Percentiles rank a stretch among this genome's conserved stretches.
Conservation (phyloP, 2,797 vertebrate species). For the Chiloscyllium punctatum region DNA sequence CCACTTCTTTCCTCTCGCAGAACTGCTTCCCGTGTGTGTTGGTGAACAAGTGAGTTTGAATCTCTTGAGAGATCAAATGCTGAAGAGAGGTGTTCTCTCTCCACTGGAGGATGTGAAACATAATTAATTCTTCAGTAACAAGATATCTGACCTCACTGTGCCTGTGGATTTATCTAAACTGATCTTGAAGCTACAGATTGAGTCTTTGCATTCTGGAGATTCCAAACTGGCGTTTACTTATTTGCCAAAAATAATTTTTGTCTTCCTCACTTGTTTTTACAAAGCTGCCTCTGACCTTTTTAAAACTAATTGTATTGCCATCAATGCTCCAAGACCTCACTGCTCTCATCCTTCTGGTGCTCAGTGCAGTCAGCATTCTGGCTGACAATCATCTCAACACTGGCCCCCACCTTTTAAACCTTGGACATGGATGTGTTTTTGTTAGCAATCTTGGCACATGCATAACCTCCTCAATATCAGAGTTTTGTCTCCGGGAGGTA, state of each 20-base stretch:
- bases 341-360: background rate
- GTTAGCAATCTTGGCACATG: background rate
- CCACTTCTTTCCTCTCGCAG: background rate
- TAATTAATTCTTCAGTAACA: background rate
- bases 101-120: background rate
- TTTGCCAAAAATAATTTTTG: background rate
- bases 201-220: background rate
- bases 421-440: background rate
- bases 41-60: background rate
- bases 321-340: background rate
- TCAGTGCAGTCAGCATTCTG: background rate
- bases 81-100: background rate
- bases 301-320: background rate
- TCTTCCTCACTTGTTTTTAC: background rate
- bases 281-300: background rate
- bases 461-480: background rate
- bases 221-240: background rate
- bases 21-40: background rate
- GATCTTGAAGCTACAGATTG: background rate
- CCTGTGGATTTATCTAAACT: background rate
- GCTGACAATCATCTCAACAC: background rate
- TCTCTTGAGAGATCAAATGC: background rate
- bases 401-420: background rate
- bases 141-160: background rate
- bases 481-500: too few species aligned